Base-by-base conservation (phyloP, 2,113 vertebrate species). In the Capreolus pygargus region DNA sequence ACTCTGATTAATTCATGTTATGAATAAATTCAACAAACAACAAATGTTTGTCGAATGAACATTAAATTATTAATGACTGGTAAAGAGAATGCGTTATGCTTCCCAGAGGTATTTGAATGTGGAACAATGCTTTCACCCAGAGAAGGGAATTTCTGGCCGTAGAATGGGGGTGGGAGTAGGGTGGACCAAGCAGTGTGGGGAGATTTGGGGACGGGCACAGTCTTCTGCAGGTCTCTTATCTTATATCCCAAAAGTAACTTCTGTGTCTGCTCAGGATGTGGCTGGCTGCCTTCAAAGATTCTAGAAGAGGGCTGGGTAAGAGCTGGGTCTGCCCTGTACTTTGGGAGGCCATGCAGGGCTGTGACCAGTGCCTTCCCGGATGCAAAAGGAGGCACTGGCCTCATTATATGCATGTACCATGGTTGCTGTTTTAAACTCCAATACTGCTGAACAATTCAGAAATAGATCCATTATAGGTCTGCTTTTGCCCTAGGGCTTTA, bases 401-500 rank as follows among this genome's bases (percentile, higher is more conserved):
- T 97, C 97, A 94, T 98, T 97, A 95, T 61, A 87, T 61, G 86
- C 92, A n/a, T 74, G 89, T 16, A 85, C 89, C 79, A 45, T 0
- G 8, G 76, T 89, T 97, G 91, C 97, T 94, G 97, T 94, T 96
- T 97, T 95, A 96, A 98, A 97, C 95, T 97, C 93, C 93, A 96
- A 96, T 95, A 89, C 30, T 97, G 97, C 97, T 96, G 95, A 98
- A 97, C 93, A 83, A 61, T 97, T 97, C 96, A 98, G 97, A 98
- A 98, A 98, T 97, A 98, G 98, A 98, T 98, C 97, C 97, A 97
- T 98, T 98, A 98, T 94, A 91, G 98, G 97, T 97, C 97, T 98
- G 89, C 91, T 74, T 85, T 97, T 25, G 97, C 98, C 97, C 96
- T 89, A 58, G 97, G 98, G 96, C 96, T 88, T 97, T 95, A 54